Evolutionary conservation across 2,797 vertebrate species (phyloP).

Genomic region (Melanogrammus aeglefinus): DNA sequence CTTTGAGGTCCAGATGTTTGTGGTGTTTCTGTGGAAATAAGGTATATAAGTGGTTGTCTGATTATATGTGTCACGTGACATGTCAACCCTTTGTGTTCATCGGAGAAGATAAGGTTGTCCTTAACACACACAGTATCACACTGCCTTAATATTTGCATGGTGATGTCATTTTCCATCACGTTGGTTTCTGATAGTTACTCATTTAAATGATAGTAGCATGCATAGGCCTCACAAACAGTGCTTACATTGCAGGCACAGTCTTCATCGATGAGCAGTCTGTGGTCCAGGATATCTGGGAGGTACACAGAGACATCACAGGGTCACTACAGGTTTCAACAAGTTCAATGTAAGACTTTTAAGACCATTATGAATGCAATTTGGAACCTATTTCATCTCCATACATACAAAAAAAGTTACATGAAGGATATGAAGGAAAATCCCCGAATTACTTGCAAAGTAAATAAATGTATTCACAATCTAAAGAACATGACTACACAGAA

Average conservation of each 20-base stretch:
- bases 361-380: too few relatives aligned
- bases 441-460: too few relatives aligned
- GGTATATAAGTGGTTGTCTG: neutral
- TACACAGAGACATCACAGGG: neutral
- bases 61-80: neutral
- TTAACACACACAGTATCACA: neutral
- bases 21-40: neutral
- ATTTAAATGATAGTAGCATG: neutral
- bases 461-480: too few relatives aligned
- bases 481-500: too few relatives aligned
- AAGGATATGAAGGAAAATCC: too few relatives aligned
- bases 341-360: too few relatives aligned
- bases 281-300: slow-evolving; percentile 83
- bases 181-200: neutral
- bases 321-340: neutral
- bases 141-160: neutral
- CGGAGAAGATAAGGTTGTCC: neutral
- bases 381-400: too few relatives aligned
- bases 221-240: neutral
- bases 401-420: too few relatives aligned
- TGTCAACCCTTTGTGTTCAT: too few relatives aligned
- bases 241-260: slow-evolving; percentile 70
- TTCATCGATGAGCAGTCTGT: slow-evolving; percentile 78
- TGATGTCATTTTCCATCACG: neutral
- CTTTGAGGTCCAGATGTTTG: neutral